These are phyloP conservation scores for Salvelinus sp. DNA, from an alignment of 2,113 vertebrate genomes.

Conservation along the genomic window DNA sequence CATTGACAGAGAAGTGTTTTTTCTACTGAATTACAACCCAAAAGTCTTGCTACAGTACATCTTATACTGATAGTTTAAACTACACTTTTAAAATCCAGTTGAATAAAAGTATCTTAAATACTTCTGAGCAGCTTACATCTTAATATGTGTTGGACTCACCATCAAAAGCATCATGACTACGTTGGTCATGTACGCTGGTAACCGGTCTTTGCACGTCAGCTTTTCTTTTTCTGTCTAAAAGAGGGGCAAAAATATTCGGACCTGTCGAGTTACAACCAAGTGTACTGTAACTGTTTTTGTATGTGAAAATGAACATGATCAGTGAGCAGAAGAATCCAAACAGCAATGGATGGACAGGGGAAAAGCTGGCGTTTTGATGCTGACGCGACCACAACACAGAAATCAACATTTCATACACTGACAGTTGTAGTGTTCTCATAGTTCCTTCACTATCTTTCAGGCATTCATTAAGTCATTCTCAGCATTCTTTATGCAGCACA, in stretches of 20 bases:
- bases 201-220: conserved; percentile 88
- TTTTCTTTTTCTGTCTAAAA: conserved; percentile 85
- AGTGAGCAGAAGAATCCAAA: neutral
- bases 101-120: too few species aligned
- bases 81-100: too few species aligned
- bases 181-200: conserved; percentile 93
- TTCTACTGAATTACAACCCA: too few species aligned
- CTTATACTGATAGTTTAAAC: too few species aligned
- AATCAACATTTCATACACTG: neutral
- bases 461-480: conserved; percentile 6
- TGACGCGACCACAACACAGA: conserved; percentile 3
- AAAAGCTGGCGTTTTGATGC: conserved; percentile 7
- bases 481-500: conserved; percentile 1
- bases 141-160: conserved; percentile 73
- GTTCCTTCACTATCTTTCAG: neutral
- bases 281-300: neutral
- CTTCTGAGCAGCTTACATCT: neutral
- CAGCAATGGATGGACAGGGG: neutral
- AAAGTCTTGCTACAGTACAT: too few species aligned
- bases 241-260: neutral
- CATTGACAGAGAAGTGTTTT: too few species aligned
- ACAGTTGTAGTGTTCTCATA: neutral
- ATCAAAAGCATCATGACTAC: conserved; percentile 92
- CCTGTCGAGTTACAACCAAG: neutral
- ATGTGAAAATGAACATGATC: neutral